Evolutionary conservation across 1,140 invertebrate species (phyloP).

Genomic region (Zaprionus tsacasi): DNA sequence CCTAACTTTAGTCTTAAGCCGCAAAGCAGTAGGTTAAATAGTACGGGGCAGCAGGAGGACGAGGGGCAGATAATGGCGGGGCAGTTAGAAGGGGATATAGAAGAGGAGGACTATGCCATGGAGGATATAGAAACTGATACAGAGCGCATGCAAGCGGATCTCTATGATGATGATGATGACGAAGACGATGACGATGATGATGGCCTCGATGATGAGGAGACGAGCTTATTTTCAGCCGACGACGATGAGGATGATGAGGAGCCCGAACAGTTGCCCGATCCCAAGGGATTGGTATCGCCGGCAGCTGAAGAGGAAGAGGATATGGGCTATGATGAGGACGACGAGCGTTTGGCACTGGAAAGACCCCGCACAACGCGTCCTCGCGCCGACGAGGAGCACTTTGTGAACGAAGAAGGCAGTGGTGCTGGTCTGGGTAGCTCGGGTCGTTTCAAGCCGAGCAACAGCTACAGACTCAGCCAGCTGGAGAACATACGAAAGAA

Average conservation of each 20-base stretch:
- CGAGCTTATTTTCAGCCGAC: constrained; percentile 37
- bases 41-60: constrained; percentile 44
- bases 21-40: constrained; percentile 63
- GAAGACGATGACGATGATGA: constrained; percentile 66
- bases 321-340: constrained; percentile 82
- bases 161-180: constrained; percentile 66
- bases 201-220: constrained; percentile 57
- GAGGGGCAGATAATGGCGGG: constrained; percentile 12
- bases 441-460: constrained; percentile 59
- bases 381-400: constrained; percentile 67
- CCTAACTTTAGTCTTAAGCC: constrained; percentile 67
- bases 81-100: constrained; percentile 6
- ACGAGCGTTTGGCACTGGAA: constrained; percentile 75
- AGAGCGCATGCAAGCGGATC: constrained; percentile 77
- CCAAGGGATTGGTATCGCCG: constrained; percentile 52
- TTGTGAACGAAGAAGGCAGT: constrained; percentile 77
- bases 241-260: constrained; percentile 36
- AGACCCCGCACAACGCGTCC: constrained; percentile 60
- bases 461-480: constrained; percentile 53
- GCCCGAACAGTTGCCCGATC: constrained; percentile 61
- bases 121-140: constrained; percentile 57
- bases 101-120: constrained; percentile 63
- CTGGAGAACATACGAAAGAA: constrained; percentile 72
- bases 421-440: constrained; percentile 55
- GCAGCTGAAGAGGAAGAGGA: constrained; percentile 71